A percentile compares a stretch with the other conserved stretches of the same genome.
phyloP scores from a whole-genome alignment of 2,797 vertebrate species.

The Apodemus agrarius region DNA sequence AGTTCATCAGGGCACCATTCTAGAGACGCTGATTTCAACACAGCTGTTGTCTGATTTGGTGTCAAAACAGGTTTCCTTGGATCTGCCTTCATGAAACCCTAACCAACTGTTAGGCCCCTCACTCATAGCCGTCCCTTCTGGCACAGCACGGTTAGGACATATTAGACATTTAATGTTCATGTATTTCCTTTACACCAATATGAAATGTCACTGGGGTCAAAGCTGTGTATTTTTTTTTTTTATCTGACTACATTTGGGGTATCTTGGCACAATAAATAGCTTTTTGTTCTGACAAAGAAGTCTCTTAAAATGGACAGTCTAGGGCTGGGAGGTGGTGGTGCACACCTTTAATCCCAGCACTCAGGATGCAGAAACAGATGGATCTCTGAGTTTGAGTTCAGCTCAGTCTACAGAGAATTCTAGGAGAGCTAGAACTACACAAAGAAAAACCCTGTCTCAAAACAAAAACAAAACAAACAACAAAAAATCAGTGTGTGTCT shows the following conservation, averaged over 20 bases:
- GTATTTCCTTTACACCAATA: not conserved
- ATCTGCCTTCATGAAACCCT: not conserved
- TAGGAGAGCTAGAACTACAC: not conserved
- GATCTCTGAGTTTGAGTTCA: not conserved
- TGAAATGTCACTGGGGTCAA: not conserved
- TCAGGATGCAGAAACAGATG: not conserved
- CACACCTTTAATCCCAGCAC: not conserved
- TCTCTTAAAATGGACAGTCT: not conserved
- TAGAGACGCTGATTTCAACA: not conserved
- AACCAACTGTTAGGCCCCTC: not conserved
- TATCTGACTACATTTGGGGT: not conserved
- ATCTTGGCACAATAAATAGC: not conserved
- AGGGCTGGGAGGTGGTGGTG: not conserved
- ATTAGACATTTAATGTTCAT: not conserved
- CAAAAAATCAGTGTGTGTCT: not conserved
- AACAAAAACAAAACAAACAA: not conserved
- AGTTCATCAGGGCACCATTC: not conserved
- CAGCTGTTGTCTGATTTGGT: constrained; percentile 34
- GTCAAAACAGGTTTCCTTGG: not conserved
- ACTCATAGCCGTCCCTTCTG: not conserved
- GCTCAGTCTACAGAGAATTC: not conserved
- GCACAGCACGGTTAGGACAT: not conserved
- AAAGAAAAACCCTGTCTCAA: not conserved
- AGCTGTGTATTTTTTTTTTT: not conserved
- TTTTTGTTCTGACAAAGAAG: not conserved